These are phyloP conservation scores for Merops nubicus DNA, from an alignment of 2,113 vertebrate species.

Conservation along the genomic window DNA sequence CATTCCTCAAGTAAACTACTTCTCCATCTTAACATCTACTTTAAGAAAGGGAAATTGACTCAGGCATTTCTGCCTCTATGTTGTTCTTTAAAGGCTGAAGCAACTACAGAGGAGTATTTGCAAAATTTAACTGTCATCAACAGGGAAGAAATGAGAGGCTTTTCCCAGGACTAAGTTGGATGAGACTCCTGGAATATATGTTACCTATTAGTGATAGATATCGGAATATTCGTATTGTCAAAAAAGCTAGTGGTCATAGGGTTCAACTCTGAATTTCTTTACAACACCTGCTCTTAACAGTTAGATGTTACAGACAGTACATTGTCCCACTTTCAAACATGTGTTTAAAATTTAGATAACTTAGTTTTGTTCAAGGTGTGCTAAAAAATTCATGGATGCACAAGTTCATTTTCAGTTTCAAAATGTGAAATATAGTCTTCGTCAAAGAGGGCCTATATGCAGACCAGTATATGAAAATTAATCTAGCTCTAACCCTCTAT, in stretches of 20 bases:
- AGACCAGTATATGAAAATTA: slow-evolving; percentile 71
- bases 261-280: neutral
- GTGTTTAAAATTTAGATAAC: neutral
- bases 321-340: neutral
- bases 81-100: neutral
- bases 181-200: neutral
- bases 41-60: neutral
- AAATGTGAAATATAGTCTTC: slow-evolving; percentile 66
- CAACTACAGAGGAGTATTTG: neutral
- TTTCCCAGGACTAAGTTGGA: neutral
- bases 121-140: neutral
- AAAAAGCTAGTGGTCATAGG: neutral
- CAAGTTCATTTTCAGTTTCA: slow-evolving; percentile 62
- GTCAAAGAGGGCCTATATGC: slow-evolving; percentile 68
- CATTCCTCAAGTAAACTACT: neutral
- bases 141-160: neutral
- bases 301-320: neutral
- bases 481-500: slow-evolving; percentile 74
- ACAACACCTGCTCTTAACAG: neutral
- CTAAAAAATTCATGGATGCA: neutral
- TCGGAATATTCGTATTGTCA: neutral
- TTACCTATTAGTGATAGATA: neutral
- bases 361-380: neutral
- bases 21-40: neutral
- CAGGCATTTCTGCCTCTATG: neutral